Evolutionary conservation across 2,113 vertebrate genomes (phyloP).

Genomic region (Neomonachus schauinslandi): DNA sequence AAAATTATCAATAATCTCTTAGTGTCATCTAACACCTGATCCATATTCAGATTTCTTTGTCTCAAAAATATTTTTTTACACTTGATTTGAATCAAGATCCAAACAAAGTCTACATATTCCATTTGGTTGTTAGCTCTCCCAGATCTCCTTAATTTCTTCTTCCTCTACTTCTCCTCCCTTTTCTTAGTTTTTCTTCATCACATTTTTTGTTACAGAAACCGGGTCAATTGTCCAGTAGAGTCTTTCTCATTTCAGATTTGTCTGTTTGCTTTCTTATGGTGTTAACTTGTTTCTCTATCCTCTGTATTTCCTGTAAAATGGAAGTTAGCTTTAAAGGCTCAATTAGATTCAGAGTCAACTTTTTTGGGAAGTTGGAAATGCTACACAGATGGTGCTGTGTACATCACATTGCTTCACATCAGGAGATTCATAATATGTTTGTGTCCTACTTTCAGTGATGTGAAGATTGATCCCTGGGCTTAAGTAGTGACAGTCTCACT

Average conservation of each 20-base stretch:
- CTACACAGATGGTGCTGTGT: neutral
- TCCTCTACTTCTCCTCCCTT: neutral
- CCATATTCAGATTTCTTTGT: constrained; percentile 15
- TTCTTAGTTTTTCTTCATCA: neutral
- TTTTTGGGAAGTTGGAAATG: neutral
- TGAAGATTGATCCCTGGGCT: neutral
- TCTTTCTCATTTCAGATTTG: constrained; percentile 30
- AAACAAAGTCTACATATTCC: neutral
- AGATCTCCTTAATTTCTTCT: neutral
- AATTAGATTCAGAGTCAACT: neutral
- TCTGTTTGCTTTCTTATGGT: neutral
- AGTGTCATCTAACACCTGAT: neutral
- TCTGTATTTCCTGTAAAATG: neutral
- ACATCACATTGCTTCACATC: neutral
- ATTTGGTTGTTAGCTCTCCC: neutral
- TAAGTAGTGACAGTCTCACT: neutral
- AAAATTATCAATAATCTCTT: constrained; percentile 28
- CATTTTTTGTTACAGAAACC: neutral
- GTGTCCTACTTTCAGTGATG: neutral
- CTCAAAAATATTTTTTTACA: constrained; percentile 12
- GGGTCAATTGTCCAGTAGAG: neutral
- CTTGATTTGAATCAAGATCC: constrained; percentile 19
- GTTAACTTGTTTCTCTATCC: neutral
- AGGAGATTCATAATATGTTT: neutral
- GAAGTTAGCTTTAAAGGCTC: neutral